Evolutionary conservation across 2,113 vertebrate genomes (phyloP).

Genomic region (Lontra canadensis): DNA sequence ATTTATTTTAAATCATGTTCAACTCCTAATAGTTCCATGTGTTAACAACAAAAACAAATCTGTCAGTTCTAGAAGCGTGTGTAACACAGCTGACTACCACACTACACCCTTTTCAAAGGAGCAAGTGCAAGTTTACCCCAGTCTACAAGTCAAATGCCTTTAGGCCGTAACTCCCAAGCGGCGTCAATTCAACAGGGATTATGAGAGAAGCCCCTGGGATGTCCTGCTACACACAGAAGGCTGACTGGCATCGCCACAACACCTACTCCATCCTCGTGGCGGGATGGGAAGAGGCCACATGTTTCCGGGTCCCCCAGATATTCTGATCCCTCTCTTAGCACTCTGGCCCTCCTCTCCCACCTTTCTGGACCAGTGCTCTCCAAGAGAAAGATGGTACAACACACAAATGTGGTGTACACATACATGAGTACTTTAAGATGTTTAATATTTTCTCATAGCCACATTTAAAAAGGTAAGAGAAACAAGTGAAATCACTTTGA

Average conservation of each 20-base stretch:
- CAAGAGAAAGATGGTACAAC: neutral
- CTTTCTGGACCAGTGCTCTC: neutral
- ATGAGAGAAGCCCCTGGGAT: neutral
- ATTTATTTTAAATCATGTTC: slow-evolving; percentile 29
- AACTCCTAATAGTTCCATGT: neutral
- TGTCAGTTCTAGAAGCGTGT: neutral
- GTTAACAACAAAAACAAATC: slow-evolving; percentile 5
- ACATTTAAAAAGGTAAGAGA: neutral
- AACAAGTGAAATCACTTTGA: neutral
- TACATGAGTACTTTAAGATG: neutral
- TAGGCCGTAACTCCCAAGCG: neutral
- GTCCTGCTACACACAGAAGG: neutral
- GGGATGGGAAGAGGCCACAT: neutral
- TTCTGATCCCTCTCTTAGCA: neutral
- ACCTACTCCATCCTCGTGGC: neutral
- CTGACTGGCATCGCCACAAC: neutral
- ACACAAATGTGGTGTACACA: neutral
- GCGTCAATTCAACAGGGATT: neutral
- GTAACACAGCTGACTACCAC: neutral
- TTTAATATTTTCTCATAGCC: neutral
- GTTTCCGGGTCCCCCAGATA: neutral
- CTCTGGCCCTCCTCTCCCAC: neutral
- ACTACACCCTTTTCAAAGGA: neutral
- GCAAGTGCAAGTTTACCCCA: neutral
- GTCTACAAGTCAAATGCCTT: neutral